Conservation (phyloP, 2,888 invertebrate genomes). For the Agrotis ipsilon region DNA sequence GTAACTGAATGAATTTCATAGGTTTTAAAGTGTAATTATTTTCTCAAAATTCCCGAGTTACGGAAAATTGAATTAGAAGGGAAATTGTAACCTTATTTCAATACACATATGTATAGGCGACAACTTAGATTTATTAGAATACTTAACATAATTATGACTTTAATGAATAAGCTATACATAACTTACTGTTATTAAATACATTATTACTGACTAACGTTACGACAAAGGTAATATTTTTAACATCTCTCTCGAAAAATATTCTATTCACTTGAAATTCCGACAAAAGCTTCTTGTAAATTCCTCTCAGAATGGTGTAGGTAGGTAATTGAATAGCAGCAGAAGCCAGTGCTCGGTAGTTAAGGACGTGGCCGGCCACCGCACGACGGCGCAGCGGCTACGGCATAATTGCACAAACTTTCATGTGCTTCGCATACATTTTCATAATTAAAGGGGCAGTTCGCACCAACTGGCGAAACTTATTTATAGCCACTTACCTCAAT, state of each 20-base stretch:
- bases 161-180: not conserved
- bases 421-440: constrained; percentile 91
- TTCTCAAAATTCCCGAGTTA: too few relatives aligned
- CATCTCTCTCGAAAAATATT: constrained; percentile 26
- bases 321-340: constrained; percentile 88
- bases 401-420: constrained; percentile 90
- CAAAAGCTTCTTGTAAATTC: constrained; percentile 81
- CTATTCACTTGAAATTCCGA: constrained; percentile 68
- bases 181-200: not conserved
- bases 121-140: too few relatives aligned
- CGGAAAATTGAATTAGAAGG: too few relatives aligned
- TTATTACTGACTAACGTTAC: too few relatives aligned
- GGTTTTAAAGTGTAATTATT: too few relatives aligned
- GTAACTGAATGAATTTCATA: too few relatives aligned
- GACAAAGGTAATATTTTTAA: not conserved
- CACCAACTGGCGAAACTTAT: constrained; percentile 85
- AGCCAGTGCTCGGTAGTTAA: constrained; percentile 81
- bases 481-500: constrained; percentile 81
- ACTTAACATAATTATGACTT: too few relatives aligned
- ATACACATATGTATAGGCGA: too few relatives aligned
- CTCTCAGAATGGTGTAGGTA: constrained; percentile 72
- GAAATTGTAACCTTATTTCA: too few relatives aligned
- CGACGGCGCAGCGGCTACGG: constrained; percentile 77
- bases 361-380: constrained; percentile 83
- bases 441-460: constrained; percentile 89